Evolutionary conservation across 30 jellyfish, hydroid and myxozoan species (phyloP).

Genomic region (Nemopilema nomurai): DNA sequence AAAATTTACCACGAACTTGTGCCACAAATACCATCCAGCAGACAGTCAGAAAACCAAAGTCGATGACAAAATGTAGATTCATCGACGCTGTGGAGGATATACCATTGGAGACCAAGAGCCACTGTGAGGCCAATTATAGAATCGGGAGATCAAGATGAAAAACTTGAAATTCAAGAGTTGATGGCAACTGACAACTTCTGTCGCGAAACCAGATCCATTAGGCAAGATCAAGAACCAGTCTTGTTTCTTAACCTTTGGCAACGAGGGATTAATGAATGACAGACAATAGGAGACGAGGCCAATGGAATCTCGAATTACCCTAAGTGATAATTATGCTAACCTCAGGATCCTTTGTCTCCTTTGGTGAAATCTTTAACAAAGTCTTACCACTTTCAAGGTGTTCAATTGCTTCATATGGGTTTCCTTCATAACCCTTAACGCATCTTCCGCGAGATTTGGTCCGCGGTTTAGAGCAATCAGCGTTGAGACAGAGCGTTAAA

Average conservation of each 20-base stretch:
- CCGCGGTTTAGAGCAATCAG: too few species aligned
- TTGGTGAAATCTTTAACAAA: not conserved
- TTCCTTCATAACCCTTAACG: not conserved
- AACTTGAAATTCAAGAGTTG: not conserved
- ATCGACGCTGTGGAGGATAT: not conserved
- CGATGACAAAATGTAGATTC: too few species aligned
- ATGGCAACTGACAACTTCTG: not conserved
- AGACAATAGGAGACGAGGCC: not conserved
- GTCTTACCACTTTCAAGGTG: not conserved
- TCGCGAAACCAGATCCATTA: not conserved
- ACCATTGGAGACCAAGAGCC: not conserved
- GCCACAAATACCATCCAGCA: too few species aligned
- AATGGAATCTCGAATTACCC: not conserved
- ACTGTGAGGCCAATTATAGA: not conserved
- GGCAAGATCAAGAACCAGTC: not conserved
- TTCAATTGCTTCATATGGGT: not conserved
- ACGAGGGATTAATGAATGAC: not conserved
- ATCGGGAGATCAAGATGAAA: not conserved
- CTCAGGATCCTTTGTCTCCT: not conserved
- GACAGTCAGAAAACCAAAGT: too few species aligned
- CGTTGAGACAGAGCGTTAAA: too few species aligned
- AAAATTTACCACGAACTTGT: too few species aligned
- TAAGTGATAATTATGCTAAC: not conserved
- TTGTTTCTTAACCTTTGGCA: not conserved
- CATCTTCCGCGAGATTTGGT: too few species aligned